Base-by-base conservation (phyloP, 2,797 vertebrate species). In the Melopsittacus undulatus region DNA sequence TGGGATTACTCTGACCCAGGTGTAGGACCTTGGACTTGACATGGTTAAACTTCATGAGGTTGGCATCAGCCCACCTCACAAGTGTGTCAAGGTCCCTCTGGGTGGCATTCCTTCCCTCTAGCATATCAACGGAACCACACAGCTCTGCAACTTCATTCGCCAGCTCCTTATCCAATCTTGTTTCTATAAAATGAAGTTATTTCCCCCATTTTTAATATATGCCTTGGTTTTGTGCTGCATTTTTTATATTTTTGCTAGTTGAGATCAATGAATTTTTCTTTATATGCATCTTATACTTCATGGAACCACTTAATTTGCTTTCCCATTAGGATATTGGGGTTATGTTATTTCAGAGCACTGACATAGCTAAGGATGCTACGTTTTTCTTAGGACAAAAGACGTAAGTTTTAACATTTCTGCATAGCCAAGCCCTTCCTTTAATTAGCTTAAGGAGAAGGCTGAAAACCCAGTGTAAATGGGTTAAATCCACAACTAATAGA, bases 321-420 rank as follows among this genome's bases (percentile, higher is more conserved):
- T 73, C 32, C 38, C 16, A 5, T 8, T 61, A 27, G 26, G 29
- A 20, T 73, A n/a, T 8, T 22, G 3, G 11, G 1, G 6, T 13
- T 29, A 27, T 76, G 13, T 5, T 92, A 48, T 49, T 91, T 79
- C 43, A 61, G 43, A 51, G 16, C 32, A 38, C 14, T 12, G 18
- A 8, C 14, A 67, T 77, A n/a, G 20, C 9, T n/a, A 24, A 72
- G 8, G 26, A 38, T 15, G 24, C 9, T 13, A 29, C 6, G 32
- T 1, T 59, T 43, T 46, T 38, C 24, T 56, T 38, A 68, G 26
- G 24, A 48, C 4, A 29, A 0, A 0, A 80, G 10, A 11, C 4
- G 26, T 34, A 46, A 6, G 4, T 57, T 85, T 87, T 49, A 92
- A 72, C 3, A 1, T 24, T 68, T 34, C 14, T 2, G 0, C 29